Base-by-base conservation (phyloP, 2,888 invertebrate genomes). In the Apamea epomidion region DNA sequence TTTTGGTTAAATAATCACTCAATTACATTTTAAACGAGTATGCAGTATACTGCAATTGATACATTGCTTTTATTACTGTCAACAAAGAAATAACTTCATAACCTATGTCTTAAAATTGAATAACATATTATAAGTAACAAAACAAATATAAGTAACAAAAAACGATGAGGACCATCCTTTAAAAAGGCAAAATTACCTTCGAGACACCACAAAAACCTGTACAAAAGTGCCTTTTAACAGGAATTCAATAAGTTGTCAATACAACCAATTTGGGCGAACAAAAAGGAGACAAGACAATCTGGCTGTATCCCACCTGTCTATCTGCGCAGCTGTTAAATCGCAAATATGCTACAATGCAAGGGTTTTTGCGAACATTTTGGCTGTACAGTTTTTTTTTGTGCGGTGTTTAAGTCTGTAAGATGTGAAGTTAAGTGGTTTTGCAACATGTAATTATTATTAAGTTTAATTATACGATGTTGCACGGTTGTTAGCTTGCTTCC, bases 191-290 rank as follows among this genome's bases (percentile, higher is more conserved):
- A 70, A 54, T 73, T 82, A 12, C n/a, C 4, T 64, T 37, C 14
- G 25, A 68, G 25, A 21, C 10, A 45, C 54, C 37, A 29, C 21
- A 73, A 74, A 58, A 68, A 72, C 45, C 7, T 10, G 42, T 8
- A 58, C 29, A 67, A 84, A 68, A 32, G n/a, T 29, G 32, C 65
- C 51, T 77, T 71, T 62, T n/a, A 58, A 72, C 18, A 67, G 32
- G 60, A 67, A 78, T 62, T 73, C 85, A 87, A 78, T 81, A 78
- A 64, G 70, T 77, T 74, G 70, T 74, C 85, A 76, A 86, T 86
- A 85, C 62, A 76, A 70, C 67, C 80, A 74, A 84, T 85, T 75
- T 81, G 65, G 48, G n/a, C 42, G 37, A 45, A 65, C 70, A 87
- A 69, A 87, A 84, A 77, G n/a, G 69, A 1, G 37, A 74, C 76